Conservation (phyloP, 2,888 invertebrate species). For the Gryllus longicercus region DNA sequence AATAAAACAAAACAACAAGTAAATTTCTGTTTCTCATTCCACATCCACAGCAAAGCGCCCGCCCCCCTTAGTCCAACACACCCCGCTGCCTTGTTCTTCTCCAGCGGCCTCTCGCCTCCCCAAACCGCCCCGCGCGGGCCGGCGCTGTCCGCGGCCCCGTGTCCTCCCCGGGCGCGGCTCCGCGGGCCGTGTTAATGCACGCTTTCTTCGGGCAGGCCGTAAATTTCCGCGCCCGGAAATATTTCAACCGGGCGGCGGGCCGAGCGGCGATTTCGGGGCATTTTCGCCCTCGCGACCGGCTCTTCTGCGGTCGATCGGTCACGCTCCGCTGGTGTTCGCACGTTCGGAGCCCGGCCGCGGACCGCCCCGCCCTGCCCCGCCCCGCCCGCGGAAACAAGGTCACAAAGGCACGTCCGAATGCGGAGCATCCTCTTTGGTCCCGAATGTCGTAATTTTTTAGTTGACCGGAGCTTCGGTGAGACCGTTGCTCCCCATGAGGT, state of each 20-base stretch:
- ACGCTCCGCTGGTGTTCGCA: not conserved
- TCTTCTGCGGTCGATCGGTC: not conserved
- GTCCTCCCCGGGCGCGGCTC: not conserved
- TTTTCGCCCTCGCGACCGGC: not conserved
- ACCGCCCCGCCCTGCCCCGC: not conserved
- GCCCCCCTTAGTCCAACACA: no score
- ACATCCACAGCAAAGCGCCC: no score
- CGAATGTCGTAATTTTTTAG: conserved; percentile 17
- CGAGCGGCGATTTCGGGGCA: not conserved
- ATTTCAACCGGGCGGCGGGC: not conserved
- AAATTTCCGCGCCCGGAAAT: not conserved
- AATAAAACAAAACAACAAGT: no score
- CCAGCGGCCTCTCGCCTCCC: no score
- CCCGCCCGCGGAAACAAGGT: not conserved
- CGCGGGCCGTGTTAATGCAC: not conserved
- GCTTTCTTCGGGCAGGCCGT: not conserved
- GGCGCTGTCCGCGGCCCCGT: not conserved
- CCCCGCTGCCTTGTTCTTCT: no score
- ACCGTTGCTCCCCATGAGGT: not conserved
- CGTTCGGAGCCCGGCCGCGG: not conserved
- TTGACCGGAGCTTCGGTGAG: not conserved
- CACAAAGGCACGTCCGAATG: not conserved
- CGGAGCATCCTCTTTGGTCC: not conserved
- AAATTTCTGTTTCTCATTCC: no score
- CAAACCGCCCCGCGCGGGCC: no score